Base-by-base conservation (phyloP, 1,140 invertebrate genomes). In the Dolichoris vasculosae region DNA sequence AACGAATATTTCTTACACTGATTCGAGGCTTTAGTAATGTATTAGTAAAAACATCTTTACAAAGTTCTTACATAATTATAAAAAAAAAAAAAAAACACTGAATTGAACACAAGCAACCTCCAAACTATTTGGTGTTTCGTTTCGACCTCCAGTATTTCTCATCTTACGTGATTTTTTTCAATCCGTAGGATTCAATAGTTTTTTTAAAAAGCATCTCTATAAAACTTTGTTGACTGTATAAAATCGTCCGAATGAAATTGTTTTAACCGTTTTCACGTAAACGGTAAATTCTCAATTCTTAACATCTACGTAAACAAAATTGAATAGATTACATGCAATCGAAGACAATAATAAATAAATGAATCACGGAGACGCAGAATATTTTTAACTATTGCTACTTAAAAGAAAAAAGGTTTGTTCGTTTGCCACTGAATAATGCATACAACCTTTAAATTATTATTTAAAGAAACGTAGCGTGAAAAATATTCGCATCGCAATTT, bases 61-160 rank as follows among this genome's bases (percentile, higher is more conserved):
- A 30, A 46, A 23, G 48, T 83, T 48, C 63, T 76, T 84, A 84
- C 30, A 82, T 67, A 63, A 69, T 32, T 63, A 84, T 20, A 69
- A 77, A 83, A 79, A 80, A 82, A 87, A n/a, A n/a, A 77, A 84
- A 86, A 79, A 80, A 82, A 87, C 48, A 75, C 51, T 73, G 30
- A 77, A 23, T 43, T 85, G 84, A 85, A 82, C 80, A 82, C 73
- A 82, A 86, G 26, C 73, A 38, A 55, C 48, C 26, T 79, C 20
- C 23, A 67, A 85, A 77, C 40, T 82, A 82, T 82, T 86, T 86
- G 84, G 80, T 75, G 32, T 86, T 82, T 81, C 26, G 32, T 73
- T 26, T 63, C 30, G n/a, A 85, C 63, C 69, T 86, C 48, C 69
- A 79, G 26, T 71, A 55, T 77, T 46, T 79, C 3, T 67, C 69